A percentile compares a stretch with the other conserved stretches of the same genome.
phyloP scores from a whole-genome alignment of 2,113 vertebrate genomes.

The Pygathrix nemaeus region DNA sequence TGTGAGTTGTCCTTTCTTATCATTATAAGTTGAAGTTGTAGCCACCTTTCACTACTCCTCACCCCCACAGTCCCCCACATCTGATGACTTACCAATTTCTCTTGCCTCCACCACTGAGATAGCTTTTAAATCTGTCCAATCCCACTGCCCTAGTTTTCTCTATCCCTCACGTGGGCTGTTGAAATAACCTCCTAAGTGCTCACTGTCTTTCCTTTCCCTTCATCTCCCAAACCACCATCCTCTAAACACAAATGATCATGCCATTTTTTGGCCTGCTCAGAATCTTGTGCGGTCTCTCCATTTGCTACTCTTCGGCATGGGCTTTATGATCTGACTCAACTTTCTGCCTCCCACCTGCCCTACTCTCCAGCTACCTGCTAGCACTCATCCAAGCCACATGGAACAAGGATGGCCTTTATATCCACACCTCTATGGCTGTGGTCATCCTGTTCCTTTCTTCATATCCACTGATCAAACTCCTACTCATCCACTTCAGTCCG shows the following conservation, averaged over 20 bases:
- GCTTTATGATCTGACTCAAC: neutral
- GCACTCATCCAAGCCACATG: rapidly evolving
- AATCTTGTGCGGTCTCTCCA: neutral
- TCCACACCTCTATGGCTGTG: neutral
- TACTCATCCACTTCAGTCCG: neutral
- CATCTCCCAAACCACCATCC: neutral
- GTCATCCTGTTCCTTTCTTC: neutral
- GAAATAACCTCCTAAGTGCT: neutral
- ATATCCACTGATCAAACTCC: neutral
- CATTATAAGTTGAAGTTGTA: neutral
- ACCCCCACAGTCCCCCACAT: neutral
- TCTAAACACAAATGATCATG: neutral
- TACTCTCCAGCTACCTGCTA: neutral
- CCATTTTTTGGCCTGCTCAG: neutral
- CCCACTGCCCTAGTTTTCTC: neutral
- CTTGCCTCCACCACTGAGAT: neutral
- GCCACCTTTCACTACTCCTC: neutral
- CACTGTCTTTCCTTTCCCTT: neutral
- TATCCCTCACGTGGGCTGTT: neutral
- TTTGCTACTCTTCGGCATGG: neutral
- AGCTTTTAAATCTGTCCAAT: neutral
- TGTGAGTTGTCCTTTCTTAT: neutral
- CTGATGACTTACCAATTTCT: neutral
- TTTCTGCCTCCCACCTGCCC: neutral
- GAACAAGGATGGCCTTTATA: neutral